Percentiles rank a stretch among this genome's conserved stretches.
These are phyloP conservation scores for Sarcophaga caerulescens DNA, from an alignment of 2,888 invertebrate genomes.

Conservation along the genomic window DNA sequence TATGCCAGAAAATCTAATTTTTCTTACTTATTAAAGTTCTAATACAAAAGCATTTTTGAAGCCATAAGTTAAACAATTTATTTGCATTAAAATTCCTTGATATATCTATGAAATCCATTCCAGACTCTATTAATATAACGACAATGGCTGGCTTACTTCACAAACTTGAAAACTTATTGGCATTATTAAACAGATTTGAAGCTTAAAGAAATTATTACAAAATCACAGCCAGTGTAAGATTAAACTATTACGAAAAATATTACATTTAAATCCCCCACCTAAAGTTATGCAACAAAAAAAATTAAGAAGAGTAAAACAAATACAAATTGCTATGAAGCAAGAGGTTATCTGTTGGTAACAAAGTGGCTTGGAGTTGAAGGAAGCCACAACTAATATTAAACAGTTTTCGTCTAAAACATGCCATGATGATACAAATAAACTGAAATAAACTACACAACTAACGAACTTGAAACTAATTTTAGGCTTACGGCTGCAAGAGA, in stretches of 20 bases:
- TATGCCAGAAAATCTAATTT: too few relatives aligned
- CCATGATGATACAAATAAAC: not conserved
- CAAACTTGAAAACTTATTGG: constrained; percentile 55
- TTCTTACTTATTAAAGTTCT: too few relatives aligned
- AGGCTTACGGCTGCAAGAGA: not conserved
- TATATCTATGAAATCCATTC: too few relatives aligned
- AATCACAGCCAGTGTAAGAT: constrained; percentile 39
- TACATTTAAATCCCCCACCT: constrained; percentile 53
- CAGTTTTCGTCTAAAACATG: too few relatives aligned
- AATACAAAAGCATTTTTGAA: too few relatives aligned
- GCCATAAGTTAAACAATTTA: too few relatives aligned
- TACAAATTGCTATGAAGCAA: too few relatives aligned
- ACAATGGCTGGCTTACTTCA: constrained; percentile 21
- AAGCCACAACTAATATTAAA: too few relatives aligned
- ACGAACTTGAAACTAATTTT: constrained; percentile 32
- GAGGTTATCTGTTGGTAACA: too few relatives aligned
- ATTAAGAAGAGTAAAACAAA: too few relatives aligned
- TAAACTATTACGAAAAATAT: constrained; percentile 52
- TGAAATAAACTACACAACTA: constrained; percentile 64
- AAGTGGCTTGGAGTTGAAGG: too few relatives aligned
- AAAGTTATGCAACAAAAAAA: constrained; percentile 43
- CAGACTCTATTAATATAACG: not conserved
- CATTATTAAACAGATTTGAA: constrained; percentile 54
- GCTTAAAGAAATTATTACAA: constrained; percentile 8
- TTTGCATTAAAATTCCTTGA: too few relatives aligned